A percentile compares a stretch with the other conserved stretches of the same genome.
Evolutionary conservation across 1,140 invertebrate genomes (phyloP).

Genomic region (Leptonema lineaticorne): DNA sequence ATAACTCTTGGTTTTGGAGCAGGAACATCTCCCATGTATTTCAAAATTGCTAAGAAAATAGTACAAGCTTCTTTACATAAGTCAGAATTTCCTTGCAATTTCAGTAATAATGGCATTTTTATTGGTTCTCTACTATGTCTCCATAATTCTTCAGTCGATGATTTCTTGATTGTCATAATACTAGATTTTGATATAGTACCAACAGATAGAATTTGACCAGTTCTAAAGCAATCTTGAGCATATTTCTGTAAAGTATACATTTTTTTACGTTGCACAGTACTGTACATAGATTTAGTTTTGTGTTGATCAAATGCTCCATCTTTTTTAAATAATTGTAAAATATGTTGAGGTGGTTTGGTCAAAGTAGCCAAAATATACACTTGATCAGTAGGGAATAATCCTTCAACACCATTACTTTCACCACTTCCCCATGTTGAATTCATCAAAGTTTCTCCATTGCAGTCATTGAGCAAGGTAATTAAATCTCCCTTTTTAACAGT

Average conservation of each 20-base stretch:
- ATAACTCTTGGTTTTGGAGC: conserved; percentile 67
- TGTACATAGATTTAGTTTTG: conserved; percentile 53
- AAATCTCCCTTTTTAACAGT: conserved; percentile 80
- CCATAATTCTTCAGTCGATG: conserved; percentile 71
- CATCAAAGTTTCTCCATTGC: conserved; percentile 73
- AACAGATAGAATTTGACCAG: conserved; percentile 49
- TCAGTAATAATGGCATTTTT: conserved; percentile 82
- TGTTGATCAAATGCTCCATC: conserved; percentile 52
- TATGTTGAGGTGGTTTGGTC: conserved; percentile 65
- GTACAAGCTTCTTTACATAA: conserved; percentile 72
- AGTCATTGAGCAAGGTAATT: conserved; percentile 74
- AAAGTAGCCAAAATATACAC: conserved; percentile 87
- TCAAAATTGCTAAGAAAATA: conserved; percentile 80
- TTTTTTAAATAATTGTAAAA: conserved; percentile 62
- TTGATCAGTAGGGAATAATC: conserved; percentile 84
- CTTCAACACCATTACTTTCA: conserved; percentile 66
- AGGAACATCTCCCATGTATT: conserved; percentile 94
- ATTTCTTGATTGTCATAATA: conserved; percentile 62
- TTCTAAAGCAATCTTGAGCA: conserved; percentile 79
- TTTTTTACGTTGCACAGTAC: conserved; percentile 62
- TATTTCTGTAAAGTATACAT: conserved; percentile 82
- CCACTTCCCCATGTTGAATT: conserved; percentile 76
- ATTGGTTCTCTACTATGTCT: conserved; percentile 81
- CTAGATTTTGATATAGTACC: conserved; percentile 64
- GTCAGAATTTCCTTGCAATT: conserved; percentile 74